These are phyloP conservation scores for Epinotia ramella DNA, from an alignment of 2,888 invertebrate genomes.

Conservation along the genomic window DNA sequence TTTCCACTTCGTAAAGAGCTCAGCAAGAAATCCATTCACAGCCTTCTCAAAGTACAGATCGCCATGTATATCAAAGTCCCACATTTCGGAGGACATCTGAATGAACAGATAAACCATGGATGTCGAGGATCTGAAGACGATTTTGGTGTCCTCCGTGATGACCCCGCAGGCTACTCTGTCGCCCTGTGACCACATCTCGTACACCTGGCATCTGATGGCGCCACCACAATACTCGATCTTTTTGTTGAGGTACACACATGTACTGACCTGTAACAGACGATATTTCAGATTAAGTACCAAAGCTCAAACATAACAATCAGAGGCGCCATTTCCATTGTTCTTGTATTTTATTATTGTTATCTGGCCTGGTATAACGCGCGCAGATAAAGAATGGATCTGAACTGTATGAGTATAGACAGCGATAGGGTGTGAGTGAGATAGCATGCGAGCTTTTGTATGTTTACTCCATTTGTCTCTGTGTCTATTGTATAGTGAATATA, in stretches of 20 bases:
- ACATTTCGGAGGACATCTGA: constrained; percentile 99
- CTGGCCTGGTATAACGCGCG: no score
- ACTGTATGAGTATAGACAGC: no score
- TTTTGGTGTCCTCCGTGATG: constrained; percentile 97
- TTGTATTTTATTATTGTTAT: no score
- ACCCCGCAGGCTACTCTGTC: constrained; percentile 97
- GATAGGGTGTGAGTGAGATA: no score
- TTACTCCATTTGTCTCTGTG: no score
- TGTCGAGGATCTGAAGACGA: constrained; percentile 98
- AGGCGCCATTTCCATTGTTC: no score
- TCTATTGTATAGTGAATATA: no score
- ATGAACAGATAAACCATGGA: constrained; percentile 99
- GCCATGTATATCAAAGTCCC: constrained; percentile 99
- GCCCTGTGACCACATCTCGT: constrained; percentile 98
- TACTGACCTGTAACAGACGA: constrained; percentile 88
- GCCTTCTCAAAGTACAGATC: constrained; percentile 99
- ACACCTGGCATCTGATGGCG: constrained; percentile 93
- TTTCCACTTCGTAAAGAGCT: constrained; percentile 98
- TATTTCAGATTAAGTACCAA: background rate
- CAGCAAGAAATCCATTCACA: constrained; percentile 97
- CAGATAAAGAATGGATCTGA: no score
- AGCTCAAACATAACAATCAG: no score
- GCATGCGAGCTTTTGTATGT: no score
- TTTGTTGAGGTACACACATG: constrained; percentile 97
- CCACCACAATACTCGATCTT: constrained; percentile 97